Evolutionary conservation across 1,140 invertebrate species (phyloP).

Genomic region (Drosophila subobscura): DNA sequence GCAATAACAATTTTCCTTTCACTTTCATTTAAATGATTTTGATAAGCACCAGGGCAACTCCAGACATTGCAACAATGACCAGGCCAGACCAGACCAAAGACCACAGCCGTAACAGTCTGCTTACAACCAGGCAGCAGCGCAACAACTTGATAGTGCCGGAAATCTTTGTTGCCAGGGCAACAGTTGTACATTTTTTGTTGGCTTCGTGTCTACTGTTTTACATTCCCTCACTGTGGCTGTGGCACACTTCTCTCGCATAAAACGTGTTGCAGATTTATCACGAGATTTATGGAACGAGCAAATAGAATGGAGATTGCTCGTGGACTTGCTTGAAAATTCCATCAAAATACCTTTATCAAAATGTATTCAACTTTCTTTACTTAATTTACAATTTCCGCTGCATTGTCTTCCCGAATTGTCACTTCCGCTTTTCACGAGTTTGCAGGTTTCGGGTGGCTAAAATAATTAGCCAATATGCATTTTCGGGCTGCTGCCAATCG

Average conservation of each 20-base stretch:
- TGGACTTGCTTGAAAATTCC: too few species aligned
- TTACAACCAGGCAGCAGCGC: not conserved
- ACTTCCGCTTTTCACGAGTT: constrained; percentile 39
- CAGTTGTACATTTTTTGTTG: not conserved
- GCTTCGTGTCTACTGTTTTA: constrained; percentile 8
- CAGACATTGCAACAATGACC: constrained; percentile 41
- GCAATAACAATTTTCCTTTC: constrained; percentile 45
- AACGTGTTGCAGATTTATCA: too few species aligned
- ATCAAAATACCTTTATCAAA: too few species aligned
- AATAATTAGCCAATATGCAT: constrained; percentile 54
- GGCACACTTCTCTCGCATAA: not conserved
- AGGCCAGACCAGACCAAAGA: constrained; percentile 3
- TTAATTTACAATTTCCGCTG: constrained; percentile 24
- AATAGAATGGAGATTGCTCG: too few species aligned
- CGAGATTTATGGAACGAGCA: too few species aligned
- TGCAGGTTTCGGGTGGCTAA: constrained; percentile 14
- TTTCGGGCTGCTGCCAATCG: constrained; percentile 27
- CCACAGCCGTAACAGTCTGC: too few species aligned
- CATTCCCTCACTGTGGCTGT: constrained; percentile 25
- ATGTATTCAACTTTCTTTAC: constrained; percentile 10
- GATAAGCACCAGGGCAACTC: constrained; percentile 43
- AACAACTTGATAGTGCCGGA: constrained; percentile 46
- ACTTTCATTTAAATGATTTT: constrained; percentile 49
- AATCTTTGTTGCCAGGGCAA: constrained; percentile 24
- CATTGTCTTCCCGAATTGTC: constrained; percentile 22